Base-by-base conservation (phyloP, 92 coral and sea anemone species). In the Umimayanthus chanpuru region DNA sequence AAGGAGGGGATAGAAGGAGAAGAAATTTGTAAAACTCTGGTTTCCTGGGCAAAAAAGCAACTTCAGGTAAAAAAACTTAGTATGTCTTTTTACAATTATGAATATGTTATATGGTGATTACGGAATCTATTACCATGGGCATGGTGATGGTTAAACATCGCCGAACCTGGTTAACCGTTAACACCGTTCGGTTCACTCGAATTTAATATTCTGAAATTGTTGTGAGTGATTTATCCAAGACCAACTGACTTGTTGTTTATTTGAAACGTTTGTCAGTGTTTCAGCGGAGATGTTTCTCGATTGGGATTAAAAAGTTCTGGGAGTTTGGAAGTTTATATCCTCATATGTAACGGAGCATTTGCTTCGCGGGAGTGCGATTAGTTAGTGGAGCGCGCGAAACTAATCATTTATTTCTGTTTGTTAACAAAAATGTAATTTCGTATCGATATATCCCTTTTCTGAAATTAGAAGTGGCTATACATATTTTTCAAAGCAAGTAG, bases 31-130 rank as follows among this genome's bases (percentile, higher is more conserved):
- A 90, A 90, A 71, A 90, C 90, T 9, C 96, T 95, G 20, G 91
- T 97, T 61, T 83, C 70, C 40, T 97, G 99, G 99, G 95, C 96
- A 14, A 92, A 94, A 29, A 89, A 90, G 49, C 95, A 91, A 82
- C 96, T 96, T 14, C 92, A 94, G 98, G 98, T 96, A 80, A 44
- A 40, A 10, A 28, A 38, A 53, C 38, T 80, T 70, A 4, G 29
- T 6, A 64, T 7, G 4, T 3, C 23, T 4, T 61, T 18, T 61
- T 20, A 18, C 21, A 61, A 8, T 61, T 21, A 61, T 61, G 68
- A 61, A 61, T 61, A 61, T 61, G 68, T 16, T 61, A 61, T 61
- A 61, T 61, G 68, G 58, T 61, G 26, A 61, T 61, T 61, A 21
- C 1, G n/a, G 20, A 61, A 61, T 61, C 1, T 25, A 32, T 32